Conservation (phyloP, 2,888 invertebrate genomes). For the Lithophane ornitopus region DNA sequence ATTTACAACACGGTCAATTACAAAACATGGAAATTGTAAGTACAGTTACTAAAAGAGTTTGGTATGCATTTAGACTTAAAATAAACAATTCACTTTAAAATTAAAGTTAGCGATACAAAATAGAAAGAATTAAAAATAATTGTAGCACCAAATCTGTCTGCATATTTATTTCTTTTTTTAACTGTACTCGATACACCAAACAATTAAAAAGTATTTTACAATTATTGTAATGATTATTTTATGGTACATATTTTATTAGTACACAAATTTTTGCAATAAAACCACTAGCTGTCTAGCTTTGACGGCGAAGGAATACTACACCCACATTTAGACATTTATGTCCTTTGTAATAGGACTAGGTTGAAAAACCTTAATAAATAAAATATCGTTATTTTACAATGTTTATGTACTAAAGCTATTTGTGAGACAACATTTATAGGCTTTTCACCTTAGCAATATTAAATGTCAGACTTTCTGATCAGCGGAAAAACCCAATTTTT, state of each 20-base stretch:
- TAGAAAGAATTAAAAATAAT: not conserved
- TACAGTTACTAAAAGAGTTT: not conserved
- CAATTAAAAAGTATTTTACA: slow-evolving; percentile 3
- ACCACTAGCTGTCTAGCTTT: slow-evolving; percentile 36
- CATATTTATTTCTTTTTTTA: not conserved
- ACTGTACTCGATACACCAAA: slow-evolving; percentile 2
- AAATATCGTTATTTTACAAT: slow-evolving; percentile 8
- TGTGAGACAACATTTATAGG: slow-evolving; percentile 4
- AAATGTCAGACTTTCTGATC: not conserved
- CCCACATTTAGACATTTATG: not conserved
- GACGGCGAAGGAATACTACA: not conserved
- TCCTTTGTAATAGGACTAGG: not conserved
- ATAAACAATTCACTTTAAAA: not conserved
- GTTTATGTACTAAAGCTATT: not conserved
- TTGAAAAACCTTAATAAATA: slow-evolving; percentile 8
- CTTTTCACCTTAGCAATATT: slow-evolving; percentile 2
- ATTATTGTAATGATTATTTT: not conserved
- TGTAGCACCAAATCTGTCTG: too few species aligned
- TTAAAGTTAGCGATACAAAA: not conserved
- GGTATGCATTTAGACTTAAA: not conserved
- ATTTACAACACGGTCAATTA: not conserved
- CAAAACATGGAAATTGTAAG: not conserved
- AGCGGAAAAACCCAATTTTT: not conserved
- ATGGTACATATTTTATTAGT: slow-evolving; percentile 1
- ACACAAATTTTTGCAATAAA: slow-evolving; percentile 1